These are phyloP conservation scores for Colaptes auratus DNA, from an alignment of 2,113 vertebrate genomes.

Conservation along the genomic window DNA sequence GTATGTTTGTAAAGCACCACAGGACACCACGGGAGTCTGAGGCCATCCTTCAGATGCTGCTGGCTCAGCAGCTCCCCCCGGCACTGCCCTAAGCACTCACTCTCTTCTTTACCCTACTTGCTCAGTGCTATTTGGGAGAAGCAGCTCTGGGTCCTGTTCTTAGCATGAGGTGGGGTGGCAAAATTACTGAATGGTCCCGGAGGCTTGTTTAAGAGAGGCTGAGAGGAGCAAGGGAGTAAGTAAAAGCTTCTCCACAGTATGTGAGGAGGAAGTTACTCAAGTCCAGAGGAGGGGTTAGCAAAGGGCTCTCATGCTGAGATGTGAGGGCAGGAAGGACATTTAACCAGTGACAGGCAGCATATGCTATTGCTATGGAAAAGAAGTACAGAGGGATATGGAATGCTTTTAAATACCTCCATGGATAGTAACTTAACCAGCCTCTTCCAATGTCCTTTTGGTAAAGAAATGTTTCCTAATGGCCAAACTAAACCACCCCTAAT, in stretches of 20 bases:
- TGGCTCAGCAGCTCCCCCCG: neutral
- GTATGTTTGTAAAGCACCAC: neutral
- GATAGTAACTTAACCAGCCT: neutral
- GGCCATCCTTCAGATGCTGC: fast-evolving
- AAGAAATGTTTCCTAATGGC: neutral
- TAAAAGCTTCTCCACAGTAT: neutral
- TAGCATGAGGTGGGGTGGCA: neutral
- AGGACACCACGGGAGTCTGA: neutral
- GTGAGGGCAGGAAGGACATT: neutral
- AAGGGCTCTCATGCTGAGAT: neutral
- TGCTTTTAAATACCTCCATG: neutral
- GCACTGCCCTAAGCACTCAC: neutral
- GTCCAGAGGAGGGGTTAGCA: neutral
- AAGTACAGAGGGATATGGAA: neutral
- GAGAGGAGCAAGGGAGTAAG: neutral
- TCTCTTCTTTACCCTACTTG: neutral
- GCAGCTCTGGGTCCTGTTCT: neutral
- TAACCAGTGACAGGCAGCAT: neutral
- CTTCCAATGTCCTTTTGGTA: neutral
- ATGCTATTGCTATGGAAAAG: neutral
- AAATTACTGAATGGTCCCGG: neutral
- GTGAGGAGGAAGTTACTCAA: neutral
- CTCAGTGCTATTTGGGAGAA: neutral
- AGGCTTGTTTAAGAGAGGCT: neutral
- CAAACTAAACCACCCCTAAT: neutral